Base-by-base conservation (phyloP, 1,140 invertebrate genomes). In the Camponotus pennsylvanicus region DNA sequence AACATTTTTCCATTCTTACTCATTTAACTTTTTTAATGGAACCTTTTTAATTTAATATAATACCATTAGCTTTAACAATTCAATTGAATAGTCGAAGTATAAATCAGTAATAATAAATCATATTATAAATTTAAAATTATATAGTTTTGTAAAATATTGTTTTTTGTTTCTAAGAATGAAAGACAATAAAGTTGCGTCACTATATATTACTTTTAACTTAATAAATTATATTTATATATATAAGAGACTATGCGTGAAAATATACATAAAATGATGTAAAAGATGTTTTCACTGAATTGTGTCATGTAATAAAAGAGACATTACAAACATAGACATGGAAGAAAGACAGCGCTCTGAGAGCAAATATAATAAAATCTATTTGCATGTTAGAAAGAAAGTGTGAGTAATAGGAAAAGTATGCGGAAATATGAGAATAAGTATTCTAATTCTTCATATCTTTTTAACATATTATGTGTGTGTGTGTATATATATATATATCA, bases 321-420 rank as follows among this genome's bases (percentile, higher is more conserved):
- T n/a, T n/a, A n/a, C n/a, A 76, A 75, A 75, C 37, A 37, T 57
- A 75, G 55, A 42, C 55, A 75, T 40, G 34, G 40, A 21, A 59
- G 27, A 42, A 15, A 21, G 37, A 27, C 27, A 61, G 21, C n/a
- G 9, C n/a, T 59, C 55, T 37, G 4, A 37, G 15, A 61, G 55
- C 37, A 59, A 76, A 76, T 76, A 61, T 61, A 76, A 76, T n/a
- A 75, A 7, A 27, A 34, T 61, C 59, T 76, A 59, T 66, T 78
- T 66, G 40, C 61, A 61, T 67, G 15, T 45, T 78, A 15, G 11
- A 45, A 78, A 32, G 15, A 42, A 59, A 49, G 11, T 1, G 42
- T 42, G 40, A 66, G 27, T 37, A 66, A 66, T 66, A 37, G 18
- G 34, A 21, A 61, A 49, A 66, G 42, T 66, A 78, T 78, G 76